phyloP scores from a whole-genome alignment of 2,888 invertebrate genomes.

The Eucera pruinosa region DNA sequence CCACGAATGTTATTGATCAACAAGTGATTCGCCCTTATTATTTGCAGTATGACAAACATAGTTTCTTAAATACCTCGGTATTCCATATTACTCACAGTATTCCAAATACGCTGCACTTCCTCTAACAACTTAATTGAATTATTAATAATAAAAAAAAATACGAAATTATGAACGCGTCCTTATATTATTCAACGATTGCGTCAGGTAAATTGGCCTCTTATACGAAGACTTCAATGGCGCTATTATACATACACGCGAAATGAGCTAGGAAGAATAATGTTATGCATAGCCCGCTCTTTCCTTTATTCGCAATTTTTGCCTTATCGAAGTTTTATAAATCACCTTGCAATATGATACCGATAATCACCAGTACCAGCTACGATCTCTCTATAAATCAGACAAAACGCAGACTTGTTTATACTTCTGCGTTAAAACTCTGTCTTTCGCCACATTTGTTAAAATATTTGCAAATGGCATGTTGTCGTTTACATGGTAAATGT shows the following conservation, averaged over 20 bases:
- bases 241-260: too few relatives aligned
- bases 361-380: background rate
- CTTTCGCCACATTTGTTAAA: conserved; percentile 18
- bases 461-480: conserved; percentile 6
- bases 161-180: background rate
- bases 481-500: conserved; percentile 3
- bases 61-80: too few relatives aligned
- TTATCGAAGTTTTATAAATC: background rate
- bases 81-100: too few relatives aligned
- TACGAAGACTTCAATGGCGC: background rate
- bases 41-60: too few relatives aligned
- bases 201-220: conserved; percentile 1
- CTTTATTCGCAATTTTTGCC: too few relatives aligned
- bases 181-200: conserved; percentile 14
- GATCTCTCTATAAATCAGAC: background rate
- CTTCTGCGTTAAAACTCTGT: background rate
- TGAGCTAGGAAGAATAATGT: too few relatives aligned
- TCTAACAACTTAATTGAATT: too few relatives aligned
- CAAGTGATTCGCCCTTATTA: too few relatives aligned
- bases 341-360: background rate
- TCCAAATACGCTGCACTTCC: too few relatives aligned
- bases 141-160: too few relatives aligned
- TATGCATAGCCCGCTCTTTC: too few relatives aligned
- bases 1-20: too few relatives aligned
- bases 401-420: conserved; percentile 2